Evolutionary conservation across 2,888 invertebrate genomes (phyloP).

Genomic region (Trissoscelio sp.): DNA sequence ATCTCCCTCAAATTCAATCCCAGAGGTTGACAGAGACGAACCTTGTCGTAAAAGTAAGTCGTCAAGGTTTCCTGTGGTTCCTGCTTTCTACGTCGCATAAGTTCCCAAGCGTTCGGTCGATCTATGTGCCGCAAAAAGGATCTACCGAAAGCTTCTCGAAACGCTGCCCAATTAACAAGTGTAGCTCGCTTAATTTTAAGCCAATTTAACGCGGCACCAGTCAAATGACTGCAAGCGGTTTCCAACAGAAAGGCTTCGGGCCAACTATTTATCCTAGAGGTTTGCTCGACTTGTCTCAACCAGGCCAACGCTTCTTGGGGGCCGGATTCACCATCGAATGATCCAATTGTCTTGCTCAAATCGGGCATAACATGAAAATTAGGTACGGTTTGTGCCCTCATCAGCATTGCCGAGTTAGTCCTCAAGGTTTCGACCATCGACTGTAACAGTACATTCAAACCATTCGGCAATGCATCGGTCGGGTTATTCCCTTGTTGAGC

Average conservation of each 20-base stretch:
- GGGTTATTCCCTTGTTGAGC: no score
- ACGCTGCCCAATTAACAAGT: neutral
- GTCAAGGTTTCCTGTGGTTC: neutral
- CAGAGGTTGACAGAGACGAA: slow-evolving; percentile 5
- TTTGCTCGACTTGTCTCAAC: slow-evolving; percentile 26
- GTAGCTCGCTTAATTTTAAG: neutral
- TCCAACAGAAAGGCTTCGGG: slow-evolving; percentile 20
- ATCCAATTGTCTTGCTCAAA: slow-evolving; percentile 23
- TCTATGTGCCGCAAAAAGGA: slow-evolving; percentile 9
- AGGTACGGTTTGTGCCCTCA: neutral
- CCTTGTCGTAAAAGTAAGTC: slow-evolving; percentile 1
- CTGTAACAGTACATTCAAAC: neutral
- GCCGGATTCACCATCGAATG: slow-evolving; percentile 8
- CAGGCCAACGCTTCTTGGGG: slow-evolving; percentile 29
- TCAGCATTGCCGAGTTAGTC: neutral
- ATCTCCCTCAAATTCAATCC: slow-evolving; percentile 13
- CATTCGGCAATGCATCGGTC: no score
- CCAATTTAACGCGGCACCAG: slow-evolving; percentile 25
- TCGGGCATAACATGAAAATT: slow-evolving; percentile 6
- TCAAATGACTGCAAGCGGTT: slow-evolving; percentile 22
- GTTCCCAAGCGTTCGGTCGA: slow-evolving; percentile 22
- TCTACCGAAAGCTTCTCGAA: neutral
- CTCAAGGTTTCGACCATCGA: neutral
- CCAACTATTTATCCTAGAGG: slow-evolving; percentile 13
- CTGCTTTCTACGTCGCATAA: neutral